A percentile compares a stretch with the other conserved stretches of the same genome.
phyloP scores from a whole-genome alignment of 2,888 invertebrate species.

The Plagodis dolabraria region DNA sequence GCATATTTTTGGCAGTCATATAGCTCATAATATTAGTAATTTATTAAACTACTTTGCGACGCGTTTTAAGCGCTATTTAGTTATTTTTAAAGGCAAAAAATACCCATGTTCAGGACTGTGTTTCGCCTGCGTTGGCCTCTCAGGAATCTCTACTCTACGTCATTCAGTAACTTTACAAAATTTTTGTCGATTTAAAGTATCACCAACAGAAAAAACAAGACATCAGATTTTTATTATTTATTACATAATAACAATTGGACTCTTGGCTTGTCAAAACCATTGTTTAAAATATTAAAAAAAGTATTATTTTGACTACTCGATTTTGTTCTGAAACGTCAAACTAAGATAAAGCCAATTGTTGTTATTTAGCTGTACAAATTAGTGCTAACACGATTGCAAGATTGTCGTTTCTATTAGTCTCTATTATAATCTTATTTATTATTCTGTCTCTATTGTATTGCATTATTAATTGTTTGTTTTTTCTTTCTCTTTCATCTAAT shows the following conservation, averaged over 20 bases:
- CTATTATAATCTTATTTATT: constrained; percentile 62
- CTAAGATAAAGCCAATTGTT: constrained; percentile 25
- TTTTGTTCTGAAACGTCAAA: constrained; percentile 21
- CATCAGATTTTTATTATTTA: constrained; percentile 14
- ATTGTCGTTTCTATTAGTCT: constrained; percentile 52
- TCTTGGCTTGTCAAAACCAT: constrained; percentile 26
- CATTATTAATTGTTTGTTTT: constrained; percentile 84
- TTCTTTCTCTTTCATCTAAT: constrained; percentile 86
- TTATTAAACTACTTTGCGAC: too few relatives aligned
- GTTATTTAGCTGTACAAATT: constrained; percentile 59
- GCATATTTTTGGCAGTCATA: too few relatives aligned
- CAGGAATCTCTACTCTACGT: too few relatives aligned
- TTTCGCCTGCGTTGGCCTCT: not conserved
- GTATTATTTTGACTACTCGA: not conserved
- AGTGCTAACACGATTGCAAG: constrained; percentile 67
- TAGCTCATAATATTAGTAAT: too few relatives aligned
- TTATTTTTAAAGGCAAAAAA: too few relatives aligned
- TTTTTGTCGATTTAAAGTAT: constrained; percentile 15
- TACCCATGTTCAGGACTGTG: not conserved
- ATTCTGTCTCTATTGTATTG: constrained; percentile 65
- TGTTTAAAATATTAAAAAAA: constrained; percentile 9
- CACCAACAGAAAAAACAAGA: constrained; percentile 15
- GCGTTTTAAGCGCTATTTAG: too few relatives aligned
- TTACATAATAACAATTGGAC: constrained; percentile 19
- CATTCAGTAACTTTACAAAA: too few relatives aligned